Percentiles rank a stretch among this genome's conserved stretches.
Conservation (phyloP, 2,888 invertebrate genomes). For the Netelia virgata region DNA sequence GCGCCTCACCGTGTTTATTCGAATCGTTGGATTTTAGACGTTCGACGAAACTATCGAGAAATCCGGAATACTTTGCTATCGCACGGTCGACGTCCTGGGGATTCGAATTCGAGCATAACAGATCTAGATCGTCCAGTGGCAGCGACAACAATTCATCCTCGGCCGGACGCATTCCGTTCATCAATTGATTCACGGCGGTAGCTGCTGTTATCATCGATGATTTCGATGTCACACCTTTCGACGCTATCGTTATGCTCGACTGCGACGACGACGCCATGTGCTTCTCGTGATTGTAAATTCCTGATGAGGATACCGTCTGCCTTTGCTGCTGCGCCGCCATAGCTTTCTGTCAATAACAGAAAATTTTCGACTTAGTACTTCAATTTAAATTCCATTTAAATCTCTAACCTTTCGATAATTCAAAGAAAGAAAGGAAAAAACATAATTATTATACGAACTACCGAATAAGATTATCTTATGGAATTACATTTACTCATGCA, state of each 20-base stretch:
- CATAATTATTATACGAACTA: background rate
- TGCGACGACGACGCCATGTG: slow-evolving; percentile 91
- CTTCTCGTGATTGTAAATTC: slow-evolving; percentile 92
- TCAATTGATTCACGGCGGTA: slow-evolving; percentile 88
- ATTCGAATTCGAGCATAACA: slow-evolving; percentile 90
- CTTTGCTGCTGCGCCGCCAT: slow-evolving; percentile 90
- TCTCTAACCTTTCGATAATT: background rate
- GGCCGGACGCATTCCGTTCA: slow-evolving; percentile 89
- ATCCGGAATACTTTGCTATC: slow-evolving; percentile 92
- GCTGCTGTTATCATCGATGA: slow-evolving; percentile 83
- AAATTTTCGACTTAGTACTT: background rate
- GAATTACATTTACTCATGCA: too few relatives aligned
- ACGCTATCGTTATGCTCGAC: slow-evolving; percentile 92
- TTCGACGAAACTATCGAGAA: slow-evolving; percentile 91
- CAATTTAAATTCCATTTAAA: too few relatives aligned
- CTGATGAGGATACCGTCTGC: slow-evolving; percentile 92
- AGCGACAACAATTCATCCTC: slow-evolving; percentile 90
- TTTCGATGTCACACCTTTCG: slow-evolving; percentile 89
- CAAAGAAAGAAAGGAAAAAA: background rate
- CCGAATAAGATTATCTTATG: background rate
- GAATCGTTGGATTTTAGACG: slow-evolving; percentile 88
- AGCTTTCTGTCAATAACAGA: slow-evolving; percentile 82
- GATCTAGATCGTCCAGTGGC: slow-evolving; percentile 92
- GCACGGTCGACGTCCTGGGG: slow-evolving; percentile 93
- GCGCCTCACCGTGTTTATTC: slow-evolving; percentile 87